Conservation (phyloP, 2,113 vertebrate genomes). For the Chaenocephalus aceratus region DNA sequence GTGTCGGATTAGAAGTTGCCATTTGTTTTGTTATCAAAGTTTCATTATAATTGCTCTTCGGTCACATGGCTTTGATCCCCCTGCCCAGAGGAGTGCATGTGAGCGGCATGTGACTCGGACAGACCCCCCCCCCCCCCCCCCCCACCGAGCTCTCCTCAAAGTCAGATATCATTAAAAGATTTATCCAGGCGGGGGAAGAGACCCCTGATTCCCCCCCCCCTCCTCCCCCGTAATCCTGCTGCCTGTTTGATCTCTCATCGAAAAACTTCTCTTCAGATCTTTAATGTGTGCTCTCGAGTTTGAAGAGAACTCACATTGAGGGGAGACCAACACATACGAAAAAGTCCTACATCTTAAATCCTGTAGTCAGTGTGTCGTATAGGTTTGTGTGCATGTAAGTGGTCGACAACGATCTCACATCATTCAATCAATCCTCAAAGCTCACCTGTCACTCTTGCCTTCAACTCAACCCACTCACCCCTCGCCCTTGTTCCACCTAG, state of each 20-base stretch:
- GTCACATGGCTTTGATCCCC: conserved; percentile 62
- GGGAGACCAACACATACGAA: too few relatives aligned
- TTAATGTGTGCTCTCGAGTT: neutral
- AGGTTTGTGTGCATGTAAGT: too few relatives aligned
- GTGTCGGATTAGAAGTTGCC: neutral
- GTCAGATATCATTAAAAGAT: conserved; percentile 47
- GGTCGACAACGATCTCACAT: too few relatives aligned
- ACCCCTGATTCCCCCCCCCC: conserved; percentile 57
- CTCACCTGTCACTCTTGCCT: too few relatives aligned
- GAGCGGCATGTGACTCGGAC: conserved; percentile 72
- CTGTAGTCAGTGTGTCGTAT: too few relatives aligned
- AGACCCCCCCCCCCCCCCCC: conserved; percentile 31
- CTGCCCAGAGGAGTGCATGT: conserved; percentile 60
- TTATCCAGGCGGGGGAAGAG: conserved; percentile 20
- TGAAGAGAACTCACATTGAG: neutral
- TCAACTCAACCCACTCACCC: too few relatives aligned
- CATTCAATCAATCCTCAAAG: too few relatives aligned
- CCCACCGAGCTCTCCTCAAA: conserved; percentile 52
- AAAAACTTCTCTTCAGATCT: conserved; percentile 13
- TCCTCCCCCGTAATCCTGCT: conserved; percentile 33
- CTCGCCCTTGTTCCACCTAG: too few relatives aligned
- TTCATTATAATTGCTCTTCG: conserved; percentile 36
- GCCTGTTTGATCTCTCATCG: conserved; percentile 43
- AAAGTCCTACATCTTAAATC: too few relatives aligned
- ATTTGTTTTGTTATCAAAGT: too few relatives aligned